Percentiles rank a stretch among this genome's conserved stretches.
These are phyloP conservation scores for Onthophagus sagittarius DNA, from an alignment of 2,888 invertebrate species.

Conservation along the genomic window DNA sequence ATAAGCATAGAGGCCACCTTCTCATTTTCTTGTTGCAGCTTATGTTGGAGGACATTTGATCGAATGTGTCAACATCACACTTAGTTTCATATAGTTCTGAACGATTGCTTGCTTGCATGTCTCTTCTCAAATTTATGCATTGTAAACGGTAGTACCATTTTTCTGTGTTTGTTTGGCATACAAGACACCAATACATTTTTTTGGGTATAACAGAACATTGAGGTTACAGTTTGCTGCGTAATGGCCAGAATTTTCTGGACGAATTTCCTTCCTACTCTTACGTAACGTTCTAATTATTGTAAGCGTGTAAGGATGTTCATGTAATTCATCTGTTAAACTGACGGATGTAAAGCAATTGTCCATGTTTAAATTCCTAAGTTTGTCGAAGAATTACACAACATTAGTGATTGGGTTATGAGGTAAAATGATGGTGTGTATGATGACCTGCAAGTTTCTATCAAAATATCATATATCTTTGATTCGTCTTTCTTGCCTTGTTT, in stretches of 20 bases:
- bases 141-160: background rate
- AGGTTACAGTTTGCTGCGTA: background rate
- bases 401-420: too few species aligned
- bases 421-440: too few species aligned
- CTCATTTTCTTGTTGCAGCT: background rate
- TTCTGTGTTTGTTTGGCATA: background rate
- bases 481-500: too few species aligned
- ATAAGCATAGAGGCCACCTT: constrained; percentile 11
- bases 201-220: constrained; percentile 2
- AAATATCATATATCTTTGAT: too few species aligned
- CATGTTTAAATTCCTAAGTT: too few species aligned
- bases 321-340: background rate
- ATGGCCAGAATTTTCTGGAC: background rate
- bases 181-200: background rate
- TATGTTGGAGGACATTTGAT: background rate
- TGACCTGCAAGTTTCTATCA: too few species aligned
- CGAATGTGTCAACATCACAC: background rate
- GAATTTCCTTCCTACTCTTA: background rate
- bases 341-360: background rate
- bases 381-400: too few species aligned
- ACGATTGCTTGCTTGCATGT: constrained; percentile 8
- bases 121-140: constrained; percentile 3
- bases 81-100: constrained; percentile 10
- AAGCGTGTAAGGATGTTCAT: background rate
- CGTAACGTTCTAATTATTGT: background rate